Evolutionary conservation across 2,797 vertebrate genomes (phyloP).

Genomic region (Melanotaenia maccullochi): DNA sequence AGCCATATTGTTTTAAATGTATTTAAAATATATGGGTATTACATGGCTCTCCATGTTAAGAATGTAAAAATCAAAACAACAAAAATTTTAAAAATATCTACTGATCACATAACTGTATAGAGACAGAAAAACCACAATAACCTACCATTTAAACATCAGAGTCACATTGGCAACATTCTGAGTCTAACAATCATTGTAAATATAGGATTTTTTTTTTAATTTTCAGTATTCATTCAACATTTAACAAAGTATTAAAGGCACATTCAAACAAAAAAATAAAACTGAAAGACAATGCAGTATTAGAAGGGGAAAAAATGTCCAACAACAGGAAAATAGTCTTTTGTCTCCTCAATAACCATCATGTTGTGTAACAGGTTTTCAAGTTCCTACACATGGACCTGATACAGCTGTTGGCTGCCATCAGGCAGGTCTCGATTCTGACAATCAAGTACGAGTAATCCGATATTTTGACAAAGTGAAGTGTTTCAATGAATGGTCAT

Average conservation of each 20-base stretch:
- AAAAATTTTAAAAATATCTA: neutral
- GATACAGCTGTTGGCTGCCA: neutral
- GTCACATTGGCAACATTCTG: neutral
- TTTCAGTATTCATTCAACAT: neutral
- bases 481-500: neutral
- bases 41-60: neutral
- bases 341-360: neutral
- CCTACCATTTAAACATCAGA: neutral
- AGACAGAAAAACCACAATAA: neutral
- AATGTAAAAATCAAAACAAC: neutral
- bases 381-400: neutral
- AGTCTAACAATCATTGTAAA: neutral
- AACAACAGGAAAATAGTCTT: neutral
- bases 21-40: neutral
- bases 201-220: neutral
- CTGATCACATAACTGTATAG: neutral
- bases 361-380: neutral
- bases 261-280: slow-evolving; percentile 1
- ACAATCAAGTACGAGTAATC: neutral
- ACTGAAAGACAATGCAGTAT: neutral
- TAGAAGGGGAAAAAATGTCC: neutral
- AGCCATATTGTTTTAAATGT: neutral
- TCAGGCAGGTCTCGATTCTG: slow-evolving; percentile 9
- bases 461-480: neutral
- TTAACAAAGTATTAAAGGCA: slow-evolving; percentile 13